These are phyloP conservation scores for Cepaea nemoralis DNA, from an alignment of 1,140 invertebrate species.

Conservation along the genomic window DNA sequence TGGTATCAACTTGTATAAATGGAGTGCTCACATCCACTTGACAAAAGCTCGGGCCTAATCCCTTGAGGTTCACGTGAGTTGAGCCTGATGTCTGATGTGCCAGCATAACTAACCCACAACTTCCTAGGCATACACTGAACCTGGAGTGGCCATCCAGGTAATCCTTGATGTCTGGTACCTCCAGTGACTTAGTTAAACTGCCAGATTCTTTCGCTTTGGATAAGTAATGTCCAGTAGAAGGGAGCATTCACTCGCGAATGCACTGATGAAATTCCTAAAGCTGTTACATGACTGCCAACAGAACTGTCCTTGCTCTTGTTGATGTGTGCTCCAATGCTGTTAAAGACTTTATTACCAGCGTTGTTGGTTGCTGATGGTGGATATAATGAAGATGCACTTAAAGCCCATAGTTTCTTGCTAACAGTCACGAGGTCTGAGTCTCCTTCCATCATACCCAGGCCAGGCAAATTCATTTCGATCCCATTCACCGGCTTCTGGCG, in stretches of 20 bases:
- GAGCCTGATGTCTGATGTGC: slow-evolving; percentile 62
- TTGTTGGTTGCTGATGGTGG: neutral
- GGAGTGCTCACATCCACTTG: slow-evolving; percentile 45
- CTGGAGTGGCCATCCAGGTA: slow-evolving; percentile 27
- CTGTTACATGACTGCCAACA: slow-evolving; percentile 29
- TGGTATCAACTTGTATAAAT: slow-evolving; percentile 59
- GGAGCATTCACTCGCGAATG: slow-evolving; percentile 7
- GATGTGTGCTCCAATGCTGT: neutral
- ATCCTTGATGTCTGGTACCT: slow-evolving; percentile 24
- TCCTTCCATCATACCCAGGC: slow-evolving; percentile 35
- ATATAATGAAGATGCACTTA: slow-evolving; percentile 12
- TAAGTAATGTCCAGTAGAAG: slow-evolving; percentile 28
- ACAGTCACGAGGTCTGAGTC: slow-evolving; percentile 45
- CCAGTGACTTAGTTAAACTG: slow-evolving; percentile 7
- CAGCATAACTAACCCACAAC: slow-evolving; percentile 27
- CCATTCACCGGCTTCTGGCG: slow-evolving; percentile 41
- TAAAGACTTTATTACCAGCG: slow-evolving; percentile 16
- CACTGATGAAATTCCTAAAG: slow-evolving; percentile 17
- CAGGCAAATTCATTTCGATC: neutral
- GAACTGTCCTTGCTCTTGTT: slow-evolving; percentile 27
- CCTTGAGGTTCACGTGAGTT: slow-evolving; percentile 21
- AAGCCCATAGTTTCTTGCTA: slow-evolving; percentile 34
- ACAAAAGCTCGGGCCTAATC: slow-evolving; percentile 46
- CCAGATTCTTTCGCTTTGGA: neutral
- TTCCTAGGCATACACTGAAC: neutral